phyloP scores from a whole-genome alignment of 2,113 vertebrate species.

The Malurus melanocephalus region DNA sequence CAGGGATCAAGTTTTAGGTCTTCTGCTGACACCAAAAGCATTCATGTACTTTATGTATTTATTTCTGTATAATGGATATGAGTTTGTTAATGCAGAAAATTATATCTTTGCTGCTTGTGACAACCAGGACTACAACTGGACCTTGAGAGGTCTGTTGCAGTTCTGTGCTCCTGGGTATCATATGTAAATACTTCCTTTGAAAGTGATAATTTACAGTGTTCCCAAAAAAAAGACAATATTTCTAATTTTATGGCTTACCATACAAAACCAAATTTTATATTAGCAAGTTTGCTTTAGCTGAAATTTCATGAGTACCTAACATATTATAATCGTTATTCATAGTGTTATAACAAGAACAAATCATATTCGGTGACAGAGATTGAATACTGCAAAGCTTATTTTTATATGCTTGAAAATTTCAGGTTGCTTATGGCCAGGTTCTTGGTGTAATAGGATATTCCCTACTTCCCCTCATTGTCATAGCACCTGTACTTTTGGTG shows the following conservation, averaged over 20 bases:
- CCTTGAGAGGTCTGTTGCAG: background rate
- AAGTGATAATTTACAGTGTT: background rate
- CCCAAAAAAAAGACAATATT: background rate
- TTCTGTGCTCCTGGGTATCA: background rate
- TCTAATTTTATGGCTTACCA: background rate
- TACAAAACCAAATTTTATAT: background rate
- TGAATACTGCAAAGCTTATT: background rate
- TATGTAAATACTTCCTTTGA: background rate
- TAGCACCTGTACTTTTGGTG: slow-evolving; percentile 90
- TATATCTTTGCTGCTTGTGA: background rate
- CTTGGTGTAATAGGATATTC: slow-evolving; percentile 98
- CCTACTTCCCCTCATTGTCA: slow-evolving; percentile 94
- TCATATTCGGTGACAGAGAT: background rate
- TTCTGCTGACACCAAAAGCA: background rate
- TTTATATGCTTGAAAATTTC: slow-evolving; percentile 59
- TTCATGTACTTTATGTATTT: background rate
- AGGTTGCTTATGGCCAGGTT: slow-evolving; percentile 97
- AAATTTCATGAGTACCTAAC: background rate
- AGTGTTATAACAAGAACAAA: background rate
- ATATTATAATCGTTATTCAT: background rate
- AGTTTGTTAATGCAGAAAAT: background rate
- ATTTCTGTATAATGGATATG: background rate
- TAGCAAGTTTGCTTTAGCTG: background rate
- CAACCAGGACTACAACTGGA: background rate
- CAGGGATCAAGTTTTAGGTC: background rate